Percentiles rank a stretch among this genome's conserved stretches.
Conservation (phyloP, 2,888 invertebrate species). For the Himalopsyche anomala region DNA sequence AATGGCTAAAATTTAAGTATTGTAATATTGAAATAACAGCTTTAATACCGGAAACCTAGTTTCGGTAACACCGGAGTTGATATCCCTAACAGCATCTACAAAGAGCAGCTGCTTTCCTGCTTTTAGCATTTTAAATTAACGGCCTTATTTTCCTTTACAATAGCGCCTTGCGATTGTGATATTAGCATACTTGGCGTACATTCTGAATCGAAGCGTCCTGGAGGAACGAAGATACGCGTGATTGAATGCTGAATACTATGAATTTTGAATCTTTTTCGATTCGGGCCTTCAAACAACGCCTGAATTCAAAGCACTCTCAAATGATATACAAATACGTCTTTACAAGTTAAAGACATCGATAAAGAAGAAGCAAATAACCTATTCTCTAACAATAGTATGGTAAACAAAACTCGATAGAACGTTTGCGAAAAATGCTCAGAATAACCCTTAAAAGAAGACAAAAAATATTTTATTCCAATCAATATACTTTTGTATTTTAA, state of each 20-base stretch:
- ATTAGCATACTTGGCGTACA: constrained; percentile 55
- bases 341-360: constrained; percentile 18
- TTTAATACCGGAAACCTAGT: too few relatives aligned
- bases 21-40: too few relatives aligned
- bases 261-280: constrained; percentile 23
- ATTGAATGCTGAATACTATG: constrained; percentile 53
- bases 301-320: constrained; percentile 22
- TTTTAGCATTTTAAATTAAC: constrained; percentile 56
- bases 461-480: too few relatives aligned
- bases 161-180: constrained; percentile 49
- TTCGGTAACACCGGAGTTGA: not conserved
- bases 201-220: not conserved
- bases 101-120: constrained; percentile 12
- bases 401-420: too few relatives aligned
- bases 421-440: too few relatives aligned
- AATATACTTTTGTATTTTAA: too few relatives aligned
- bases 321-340: constrained; percentile 26
- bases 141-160: constrained; percentile 53
- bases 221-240: constrained; percentile 41
- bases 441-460: too few relatives aligned
- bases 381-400: too few relatives aligned
- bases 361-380: not conserved
- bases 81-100: not conserved
- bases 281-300: constrained; percentile 17
- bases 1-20: too few relatives aligned